phyloP scores from a whole-genome alignment of 2,797 vertebrate species.

The Bufotes viridis region DNA sequence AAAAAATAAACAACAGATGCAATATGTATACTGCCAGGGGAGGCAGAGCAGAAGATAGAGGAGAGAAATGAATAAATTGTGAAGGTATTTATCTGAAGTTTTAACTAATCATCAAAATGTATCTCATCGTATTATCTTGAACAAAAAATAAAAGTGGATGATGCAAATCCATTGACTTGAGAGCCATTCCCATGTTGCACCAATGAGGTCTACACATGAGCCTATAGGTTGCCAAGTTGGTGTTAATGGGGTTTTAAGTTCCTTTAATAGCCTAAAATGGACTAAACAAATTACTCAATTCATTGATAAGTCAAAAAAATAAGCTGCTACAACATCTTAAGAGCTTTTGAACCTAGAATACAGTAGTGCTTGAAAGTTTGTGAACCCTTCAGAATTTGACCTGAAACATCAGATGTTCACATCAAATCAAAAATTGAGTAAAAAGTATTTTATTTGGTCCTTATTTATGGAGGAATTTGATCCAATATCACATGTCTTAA shows the following conservation, averaged over 20 bases:
- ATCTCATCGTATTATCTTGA: background rate
- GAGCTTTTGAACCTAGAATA: too few species aligned
- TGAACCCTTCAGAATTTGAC: too few species aligned
- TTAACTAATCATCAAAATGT: background rate
- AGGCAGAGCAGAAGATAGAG: background rate
- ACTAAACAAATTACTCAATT: too few species aligned
- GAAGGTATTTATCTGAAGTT: background rate
- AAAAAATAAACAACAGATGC: slow-evolving; percentile 17
- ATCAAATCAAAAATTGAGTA: too few species aligned
- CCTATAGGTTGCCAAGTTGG: background rate
- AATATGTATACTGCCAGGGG: background rate
- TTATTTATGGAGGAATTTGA: too few species aligned
- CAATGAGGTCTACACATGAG: background rate
- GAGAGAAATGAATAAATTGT: background rate
- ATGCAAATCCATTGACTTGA: background rate
- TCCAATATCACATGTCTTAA: too few species aligned
- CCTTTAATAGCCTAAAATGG: background rate
- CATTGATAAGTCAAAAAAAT: too few species aligned
- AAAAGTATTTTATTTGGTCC: too few species aligned
- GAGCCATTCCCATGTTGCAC: background rate
- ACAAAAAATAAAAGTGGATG: background rate
- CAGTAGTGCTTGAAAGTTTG: too few species aligned
- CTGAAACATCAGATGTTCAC: too few species aligned
- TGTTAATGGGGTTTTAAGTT: background rate
- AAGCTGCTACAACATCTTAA: too few species aligned